phyloP scores from a whole-genome alignment of 2,888 invertebrate species.

The Acrocyrtus sp. region DNA sequence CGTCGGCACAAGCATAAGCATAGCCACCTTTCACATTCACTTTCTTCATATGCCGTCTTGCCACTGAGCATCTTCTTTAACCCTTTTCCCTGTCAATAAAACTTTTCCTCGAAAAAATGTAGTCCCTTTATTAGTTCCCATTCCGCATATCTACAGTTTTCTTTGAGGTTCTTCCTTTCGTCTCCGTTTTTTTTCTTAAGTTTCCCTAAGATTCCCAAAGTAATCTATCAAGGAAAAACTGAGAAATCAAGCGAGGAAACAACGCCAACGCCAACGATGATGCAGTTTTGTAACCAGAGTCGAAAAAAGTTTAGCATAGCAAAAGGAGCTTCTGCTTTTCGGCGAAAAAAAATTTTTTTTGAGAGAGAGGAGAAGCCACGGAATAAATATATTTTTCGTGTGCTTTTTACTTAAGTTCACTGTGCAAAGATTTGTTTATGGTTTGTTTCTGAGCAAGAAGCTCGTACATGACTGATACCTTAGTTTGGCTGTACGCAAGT shows the following conservation, averaged over 20 bases:
- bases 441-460: conserved; percentile 45
- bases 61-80: too few relatives aligned
- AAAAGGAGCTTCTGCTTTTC: too few relatives aligned
- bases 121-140: neutral
- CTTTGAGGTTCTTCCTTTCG: neutral
- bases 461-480: conserved; percentile 40
- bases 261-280: too few relatives aligned
- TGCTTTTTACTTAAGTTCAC: neutral
- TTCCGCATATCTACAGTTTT: neutral
- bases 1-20: too few relatives aligned
- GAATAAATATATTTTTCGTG: neutral
- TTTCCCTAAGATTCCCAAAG: neutral
- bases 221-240: neutral
- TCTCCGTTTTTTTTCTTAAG: neutral
- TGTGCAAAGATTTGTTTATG: conserved; percentile 20
- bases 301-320: too few relatives aligned
- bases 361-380: neutral
- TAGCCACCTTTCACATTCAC: neutral
- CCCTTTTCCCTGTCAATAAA: too few relatives aligned
- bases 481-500: conserved; percentile 28
- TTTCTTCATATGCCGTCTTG: too few relatives aligned
- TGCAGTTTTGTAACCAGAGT: too few relatives aligned
- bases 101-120: neutral
- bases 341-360: too few relatives aligned
- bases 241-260: too few relatives aligned